Evolutionary conservation across 2,888 invertebrate genomes (phyloP).

Genomic region (Leptinotarsa juncta): DNA sequence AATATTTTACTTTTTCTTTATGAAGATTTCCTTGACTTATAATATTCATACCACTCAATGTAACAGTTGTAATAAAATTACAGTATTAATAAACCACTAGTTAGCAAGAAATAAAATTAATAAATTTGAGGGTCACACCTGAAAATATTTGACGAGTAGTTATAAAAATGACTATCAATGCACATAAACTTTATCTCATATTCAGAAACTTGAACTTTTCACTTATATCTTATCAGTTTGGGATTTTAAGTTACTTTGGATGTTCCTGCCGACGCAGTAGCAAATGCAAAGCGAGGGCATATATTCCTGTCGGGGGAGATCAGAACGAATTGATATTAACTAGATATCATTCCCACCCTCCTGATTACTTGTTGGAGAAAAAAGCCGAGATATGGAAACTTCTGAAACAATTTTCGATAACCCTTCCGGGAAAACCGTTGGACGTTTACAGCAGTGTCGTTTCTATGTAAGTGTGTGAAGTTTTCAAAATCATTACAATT

Average conservation of each 20-base stretch:
- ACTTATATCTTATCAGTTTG: not conserved
- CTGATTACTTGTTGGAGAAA: conserved; percentile 48
- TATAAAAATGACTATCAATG: too few relatives aligned
- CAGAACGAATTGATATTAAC: conserved; percentile 49
- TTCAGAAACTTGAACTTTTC: too few relatives aligned
- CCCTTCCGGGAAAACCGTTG: conserved; percentile 47
- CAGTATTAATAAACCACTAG: too few relatives aligned
- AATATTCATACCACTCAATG: too few relatives aligned
- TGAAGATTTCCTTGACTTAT: too few relatives aligned
- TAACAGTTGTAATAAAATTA: too few relatives aligned
- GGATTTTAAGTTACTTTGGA: conserved; percentile 36
- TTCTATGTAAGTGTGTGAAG: conserved; percentile 46
- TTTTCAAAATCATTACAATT: too few relatives aligned
- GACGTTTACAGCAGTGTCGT: conserved; percentile 51
- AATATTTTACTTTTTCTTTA: too few relatives aligned
- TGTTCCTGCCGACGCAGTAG: conserved; percentile 45
- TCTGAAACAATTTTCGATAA: conserved; percentile 47
- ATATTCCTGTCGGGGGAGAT: conserved; percentile 48
- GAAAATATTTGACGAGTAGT: too few relatives aligned
- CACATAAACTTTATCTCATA: too few relatives aligned
- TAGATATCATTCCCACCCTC: conserved; percentile 54
- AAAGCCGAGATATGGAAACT: conserved; percentile 49
- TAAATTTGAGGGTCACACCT: too few relatives aligned
- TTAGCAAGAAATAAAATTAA: too few relatives aligned
- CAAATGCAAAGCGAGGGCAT: conserved; percentile 54